Base-by-base conservation (phyloP, 2,797 vertebrate genomes). In the Chrysolophus pictus region DNA sequence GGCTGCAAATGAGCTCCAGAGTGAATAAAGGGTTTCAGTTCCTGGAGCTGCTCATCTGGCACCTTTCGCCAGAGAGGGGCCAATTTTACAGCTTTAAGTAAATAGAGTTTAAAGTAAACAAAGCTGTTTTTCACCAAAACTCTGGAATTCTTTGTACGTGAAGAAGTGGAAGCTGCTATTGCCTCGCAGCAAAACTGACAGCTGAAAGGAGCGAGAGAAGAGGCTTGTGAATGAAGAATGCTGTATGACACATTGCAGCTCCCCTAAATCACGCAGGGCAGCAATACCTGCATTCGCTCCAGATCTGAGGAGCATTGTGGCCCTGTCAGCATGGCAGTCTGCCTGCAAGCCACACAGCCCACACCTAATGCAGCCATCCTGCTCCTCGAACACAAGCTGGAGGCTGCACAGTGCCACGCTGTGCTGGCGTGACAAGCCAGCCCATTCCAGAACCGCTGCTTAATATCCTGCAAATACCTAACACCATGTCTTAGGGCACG, bases 1-100 rank as follows among this genome's bases (percentile, higher is more conserved):
- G 90, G 91, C 90, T 90, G 93, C 93, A 83, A 91, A 76, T 17
- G 60, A 91, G 94, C 42, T 79, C 88, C 86, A 29, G 88, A 24
- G 41, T 1, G 88, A 96, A 96, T 93, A 96, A 96, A 94, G 95
- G 35, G 88, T 94, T 96, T 95, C 88, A 95, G 95, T 96, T 95
- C 86, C 95, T 91, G 65, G 58, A 91, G 91, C 44, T 14, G 62
- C 68, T 94, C 94, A 74, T 80, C 94, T 96, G 96, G 95, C 95
- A 95, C 93, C 92, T 96, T 93, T 88, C 69, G 29, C 68, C 81
- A 83, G 90, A 80, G 83, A 93, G 90, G 58, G 91, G 93, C 95
- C 95, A 87, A 80, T 94, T 94, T 88, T 93, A 28, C 88, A 88
- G 84, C 58, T 94, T 75, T 88, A 96, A 91, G 88, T 88, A 94